Evolutionary conservation across 2,797 vertebrate species (phyloP), one percentile per base, ranked within the genome.

Genomic region (Schizopygopsis pylzovi): DNA sequence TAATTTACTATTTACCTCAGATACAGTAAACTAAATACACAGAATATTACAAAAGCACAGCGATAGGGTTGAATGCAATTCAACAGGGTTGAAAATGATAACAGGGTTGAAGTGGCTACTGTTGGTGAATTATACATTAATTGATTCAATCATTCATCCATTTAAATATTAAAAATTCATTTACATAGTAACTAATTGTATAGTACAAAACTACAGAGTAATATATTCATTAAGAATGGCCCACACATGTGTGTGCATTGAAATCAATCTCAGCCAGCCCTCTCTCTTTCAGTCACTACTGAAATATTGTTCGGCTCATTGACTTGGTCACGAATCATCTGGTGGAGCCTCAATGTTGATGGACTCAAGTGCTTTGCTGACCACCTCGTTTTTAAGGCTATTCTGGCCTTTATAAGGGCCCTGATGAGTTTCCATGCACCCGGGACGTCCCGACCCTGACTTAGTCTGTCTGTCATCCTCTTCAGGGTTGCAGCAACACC

Each of bases 41-140:
- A 6, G 10, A 54, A 56, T 78, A 43, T 59, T 47, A 82, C 45
- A 81, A 72, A 72, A 75, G 65, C 49, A 59, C 49, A 59, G 28
- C 25, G 22, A 65, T 25, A 43, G 20, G n/a, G n/a, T n/a, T n/a
- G n/a, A 12, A 72, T 28, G 25, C 25, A 28, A 28, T 28, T 28
- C 25, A 78, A 77, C 59, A 82, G 68, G 39, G 54, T 72, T 82
- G 65, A 71, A 81, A 81, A 72, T 59, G 39, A 61, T 75, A 75
- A 63, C 81, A 78, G 82, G 59, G 72, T 68, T 84, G 73, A 77
- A 43, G 9, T 49, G 28, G 8, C n/a, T 33, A 11, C 47, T 28
- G 56, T n/a, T 56, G 18, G 25, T 84, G 1, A 78, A 77, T 68
- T 22, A 56, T 54, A 22, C 59, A 20, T 15, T 20, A 20, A 63